Evolutionary conservation across 1,140 invertebrate genomes (phyloP).

Genomic region (Dolichoris vasculosae): DNA sequence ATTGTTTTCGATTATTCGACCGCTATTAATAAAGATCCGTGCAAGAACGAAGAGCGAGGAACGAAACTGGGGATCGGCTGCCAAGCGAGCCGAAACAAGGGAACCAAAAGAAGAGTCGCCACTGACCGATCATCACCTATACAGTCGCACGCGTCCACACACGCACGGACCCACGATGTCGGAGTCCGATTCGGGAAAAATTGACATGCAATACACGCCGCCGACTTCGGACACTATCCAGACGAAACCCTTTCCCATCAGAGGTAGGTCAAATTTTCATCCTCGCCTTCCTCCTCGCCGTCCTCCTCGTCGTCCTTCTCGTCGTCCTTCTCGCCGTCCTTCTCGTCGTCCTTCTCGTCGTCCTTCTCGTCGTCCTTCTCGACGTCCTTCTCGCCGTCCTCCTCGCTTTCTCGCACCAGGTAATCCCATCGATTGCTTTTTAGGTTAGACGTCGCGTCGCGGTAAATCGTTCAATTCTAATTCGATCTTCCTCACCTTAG

Average conservation of each 20-base stretch:
- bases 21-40: too few species aligned
- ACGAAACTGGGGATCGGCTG: too few species aligned
- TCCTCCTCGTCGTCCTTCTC: not conserved
- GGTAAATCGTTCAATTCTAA: not conserved
- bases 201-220: conserved; percentile 74
- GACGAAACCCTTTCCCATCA: conserved; percentile 89
- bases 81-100: too few species aligned
- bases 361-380: too few species aligned
- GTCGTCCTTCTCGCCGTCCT: too few species aligned
- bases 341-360: too few species aligned
- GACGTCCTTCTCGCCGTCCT: too few species aligned
- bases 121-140: not conserved
- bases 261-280: conserved; percentile 74
- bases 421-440: not conserved
- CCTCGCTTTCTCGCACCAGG: too few species aligned
- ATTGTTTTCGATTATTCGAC: too few species aligned
- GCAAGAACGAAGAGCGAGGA: not conserved
- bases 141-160: not conserved
- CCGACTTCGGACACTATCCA: conserved; percentile 87
- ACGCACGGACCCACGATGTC: conserved; percentile 57
- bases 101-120: too few species aligned
- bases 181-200: conserved; percentile 59
- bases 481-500: too few species aligned
- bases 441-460: not conserved
- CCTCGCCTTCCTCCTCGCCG: not conserved